phyloP scores from a whole-genome alignment of 53 echinoderm and acorn worm genomes.

The Zoroaster sp. region DNA sequence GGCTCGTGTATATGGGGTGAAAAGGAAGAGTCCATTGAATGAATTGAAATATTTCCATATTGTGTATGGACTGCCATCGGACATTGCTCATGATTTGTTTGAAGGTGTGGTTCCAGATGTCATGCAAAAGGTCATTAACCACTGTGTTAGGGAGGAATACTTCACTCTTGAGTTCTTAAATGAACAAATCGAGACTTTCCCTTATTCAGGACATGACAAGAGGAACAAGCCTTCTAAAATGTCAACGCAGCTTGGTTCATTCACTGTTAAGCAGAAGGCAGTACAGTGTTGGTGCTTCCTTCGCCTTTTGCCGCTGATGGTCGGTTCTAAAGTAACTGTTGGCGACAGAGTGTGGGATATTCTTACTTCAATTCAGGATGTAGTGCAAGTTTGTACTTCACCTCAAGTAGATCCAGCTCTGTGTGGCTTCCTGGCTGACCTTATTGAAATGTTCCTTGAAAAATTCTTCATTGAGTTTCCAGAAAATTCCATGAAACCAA shows the following conservation, averaged over 20 bases:
- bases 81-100: conserved; percentile 52
- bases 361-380: conserved; percentile 10
- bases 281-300: conserved; percentile 47
- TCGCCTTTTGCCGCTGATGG: conserved; percentile 42
- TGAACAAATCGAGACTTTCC: conserved; percentile 18
- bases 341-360: conserved; percentile 31
- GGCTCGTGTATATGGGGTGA: conserved; percentile 31
- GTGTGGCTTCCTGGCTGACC: conserved; percentile 16
- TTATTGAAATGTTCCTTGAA: conserved; percentile 38
- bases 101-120: conserved; percentile 51
- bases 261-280: not conserved
- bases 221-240: conserved; percentile 33
- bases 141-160: conserved; percentile 42
- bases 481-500: conserved; percentile 50
- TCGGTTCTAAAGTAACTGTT: conserved; percentile 34
- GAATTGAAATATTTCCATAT: conserved; percentile 41
- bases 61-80: conserved; percentile 6
- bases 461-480: not conserved
- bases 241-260: not conserved
- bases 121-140: not conserved
- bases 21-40: conserved; percentile 11
- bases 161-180: conserved; percentile 43
- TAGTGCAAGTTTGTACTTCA: not conserved
- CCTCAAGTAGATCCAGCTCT: not conserved
- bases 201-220: conserved; percentile 14